phyloP scores from a whole-genome alignment of 2,113 vertebrate genomes.

The Atrichornis clamosus region DNA sequence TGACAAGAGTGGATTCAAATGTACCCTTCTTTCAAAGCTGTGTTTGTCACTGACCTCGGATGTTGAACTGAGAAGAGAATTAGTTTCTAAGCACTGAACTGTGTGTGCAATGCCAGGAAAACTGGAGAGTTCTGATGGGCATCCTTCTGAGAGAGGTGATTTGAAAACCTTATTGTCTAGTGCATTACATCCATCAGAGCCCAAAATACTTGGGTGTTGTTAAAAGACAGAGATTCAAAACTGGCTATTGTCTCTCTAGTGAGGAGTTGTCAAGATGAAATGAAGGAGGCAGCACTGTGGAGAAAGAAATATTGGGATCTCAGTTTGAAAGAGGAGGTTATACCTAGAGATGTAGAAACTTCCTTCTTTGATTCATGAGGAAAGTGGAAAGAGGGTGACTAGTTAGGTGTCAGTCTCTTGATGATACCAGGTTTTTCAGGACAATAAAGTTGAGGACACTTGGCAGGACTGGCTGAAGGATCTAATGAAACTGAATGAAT shows the following conservation, averaged over 20 bases:
- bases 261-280: neutral
- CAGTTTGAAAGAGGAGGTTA: neutral
- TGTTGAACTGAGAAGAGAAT: neutral
- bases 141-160: neutral
- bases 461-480: neutral
- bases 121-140: neutral
- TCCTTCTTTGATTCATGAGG: neutral
- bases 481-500: neutral
- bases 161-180: neutral
- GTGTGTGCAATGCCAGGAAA: neutral
- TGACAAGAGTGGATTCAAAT: constrained; percentile 37
- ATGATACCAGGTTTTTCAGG: neutral
- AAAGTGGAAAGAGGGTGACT: neutral
- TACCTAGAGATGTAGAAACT: neutral
- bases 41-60: constrained; percentile 19
- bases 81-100: neutral
- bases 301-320: neutral
- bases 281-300: neutral
- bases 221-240: constrained; percentile 12
- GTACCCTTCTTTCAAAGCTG: constrained; percentile 28
- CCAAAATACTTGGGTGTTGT: neutral
- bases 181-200: neutral
- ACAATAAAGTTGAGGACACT: neutral
- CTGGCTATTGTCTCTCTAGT: neutral
- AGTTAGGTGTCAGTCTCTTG: neutral